phyloP scores from a whole-genome alignment of 2,888 invertebrate species.

The Sylvicola cinctus region DNA sequence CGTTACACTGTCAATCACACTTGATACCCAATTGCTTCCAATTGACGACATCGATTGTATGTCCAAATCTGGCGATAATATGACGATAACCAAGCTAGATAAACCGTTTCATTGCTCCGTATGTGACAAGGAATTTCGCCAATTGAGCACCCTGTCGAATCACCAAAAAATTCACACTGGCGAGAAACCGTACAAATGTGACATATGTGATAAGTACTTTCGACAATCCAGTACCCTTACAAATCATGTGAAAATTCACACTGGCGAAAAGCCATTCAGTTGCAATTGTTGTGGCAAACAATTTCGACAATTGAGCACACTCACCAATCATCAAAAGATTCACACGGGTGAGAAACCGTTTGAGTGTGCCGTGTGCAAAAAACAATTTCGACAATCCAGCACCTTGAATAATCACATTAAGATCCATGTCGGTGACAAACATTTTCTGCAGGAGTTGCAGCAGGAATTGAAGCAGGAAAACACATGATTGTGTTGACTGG shows the following conservation, averaged over 20 bases:
- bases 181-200: slow-evolving; percentile 26
- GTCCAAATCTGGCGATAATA: too few relatives aligned
- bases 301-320: slow-evolving; percentile 25
- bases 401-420: slow-evolving; percentile 27
- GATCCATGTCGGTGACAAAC: slow-evolving; percentile 26
- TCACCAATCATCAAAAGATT: slow-evolving; percentile 26
- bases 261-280: slow-evolving; percentile 25
- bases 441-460: slow-evolving; percentile 16
- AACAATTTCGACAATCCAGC: slow-evolving; percentile 26
- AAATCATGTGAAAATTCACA: slow-evolving; percentile 26
- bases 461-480: too few relatives aligned
- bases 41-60: too few relatives aligned
- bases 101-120: slow-evolving; percentile 25
- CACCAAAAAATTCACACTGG: too few relatives aligned
- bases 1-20: too few relatives aligned
- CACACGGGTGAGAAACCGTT: slow-evolving; percentile 25
- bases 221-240: slow-evolving; percentile 26
- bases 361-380: slow-evolving; percentile 26
- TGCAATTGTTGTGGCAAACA: slow-evolving; percentile 25
- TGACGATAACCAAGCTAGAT: too few relatives aligned
- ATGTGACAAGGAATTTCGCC: slow-evolving; percentile 25
- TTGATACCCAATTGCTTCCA: too few relatives aligned
- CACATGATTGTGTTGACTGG: too few relatives aligned
- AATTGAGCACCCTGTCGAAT: slow-evolving; percentile 25
- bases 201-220: slow-evolving; percentile 25